Conservation (phyloP, 2,888 invertebrate genomes). For the Galeopsomyia nigrocyanea region DNA sequence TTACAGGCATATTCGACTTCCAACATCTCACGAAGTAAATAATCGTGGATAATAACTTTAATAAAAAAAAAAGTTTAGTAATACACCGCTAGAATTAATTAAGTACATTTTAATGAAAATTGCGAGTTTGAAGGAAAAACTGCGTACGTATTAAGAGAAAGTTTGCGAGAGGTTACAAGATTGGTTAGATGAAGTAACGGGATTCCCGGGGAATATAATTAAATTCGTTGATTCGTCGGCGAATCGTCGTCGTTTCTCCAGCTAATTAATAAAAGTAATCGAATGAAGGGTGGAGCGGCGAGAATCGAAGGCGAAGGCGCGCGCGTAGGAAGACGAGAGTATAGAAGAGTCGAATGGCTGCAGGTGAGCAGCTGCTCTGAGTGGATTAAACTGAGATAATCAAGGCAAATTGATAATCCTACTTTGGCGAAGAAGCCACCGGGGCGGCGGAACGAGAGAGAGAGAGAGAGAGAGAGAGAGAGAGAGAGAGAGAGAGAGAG, state of each 20-base stretch:
- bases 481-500: too few species aligned
- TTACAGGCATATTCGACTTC: too few species aligned
- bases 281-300: constrained; percentile 52
- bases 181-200: too few species aligned
- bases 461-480: too few species aligned
- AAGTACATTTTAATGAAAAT: too few species aligned
- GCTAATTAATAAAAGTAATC: constrained; percentile 64
- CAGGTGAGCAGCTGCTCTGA: constrained; percentile 64
- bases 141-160: too few species aligned
- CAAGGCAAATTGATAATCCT: constrained; percentile 65
- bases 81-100: too few species aligned
- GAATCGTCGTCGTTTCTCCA: constrained; percentile 50
- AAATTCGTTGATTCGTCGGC: constrained; percentile 59
- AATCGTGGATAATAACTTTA: too few species aligned
- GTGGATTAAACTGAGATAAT: constrained; percentile 65
- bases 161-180: too few species aligned
- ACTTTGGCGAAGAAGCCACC: constrained; percentile 51
- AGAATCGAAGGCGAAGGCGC: constrained; percentile 18
- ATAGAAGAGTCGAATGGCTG: constrained; percentile 48
- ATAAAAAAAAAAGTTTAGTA: too few species aligned
- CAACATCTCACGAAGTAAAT: too few species aligned
- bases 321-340: constrained; percentile 35
- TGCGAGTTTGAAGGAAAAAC: too few species aligned
- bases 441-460: neutral
- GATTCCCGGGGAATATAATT: constrained; percentile 51